Conservation (phyloP, 2,888 invertebrate genomes). For the Drosophila melanosoma region DNA sequence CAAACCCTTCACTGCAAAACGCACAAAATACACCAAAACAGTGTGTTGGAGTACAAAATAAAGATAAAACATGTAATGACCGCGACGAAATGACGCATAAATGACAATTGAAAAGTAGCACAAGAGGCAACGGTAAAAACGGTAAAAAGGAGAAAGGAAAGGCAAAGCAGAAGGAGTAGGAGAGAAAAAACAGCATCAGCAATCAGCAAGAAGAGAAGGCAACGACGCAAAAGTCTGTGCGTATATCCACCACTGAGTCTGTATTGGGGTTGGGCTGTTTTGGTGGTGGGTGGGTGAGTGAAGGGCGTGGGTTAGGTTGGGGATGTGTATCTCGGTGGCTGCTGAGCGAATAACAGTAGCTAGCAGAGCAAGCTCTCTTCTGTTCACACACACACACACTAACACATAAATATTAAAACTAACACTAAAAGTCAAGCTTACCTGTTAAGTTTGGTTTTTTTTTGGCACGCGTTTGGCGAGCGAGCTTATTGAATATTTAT, state of each 20-base stretch:
- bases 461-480: constrained; percentile 65
- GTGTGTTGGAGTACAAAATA: constrained; percentile 29
- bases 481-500: constrained; percentile 67
- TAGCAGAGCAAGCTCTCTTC: constrained; percentile 44
- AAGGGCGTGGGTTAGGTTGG: constrained; percentile 42
- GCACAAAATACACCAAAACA: constrained; percentile 14
- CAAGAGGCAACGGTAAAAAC: constrained; percentile 59
- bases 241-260: constrained; percentile 64
- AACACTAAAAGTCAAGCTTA: constrained; percentile 70
- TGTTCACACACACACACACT: constrained; percentile 34
- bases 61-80: constrained; percentile 59
- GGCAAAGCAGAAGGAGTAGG: constrained; percentile 14
- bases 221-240: constrained; percentile 75
- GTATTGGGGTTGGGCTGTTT: constrained; percentile 22
- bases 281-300: constrained; percentile 27
- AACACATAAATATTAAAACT: constrained; percentile 5
- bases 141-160: constrained; percentile 29
- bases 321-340: constrained; percentile 22
- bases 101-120: constrained; percentile 72
- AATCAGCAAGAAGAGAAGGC: constrained; percentile 30
- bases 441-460: constrained; percentile 60
- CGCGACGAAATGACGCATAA: constrained; percentile 72
- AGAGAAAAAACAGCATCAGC: constrained; percentile 36
- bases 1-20: constrained; percentile 69
- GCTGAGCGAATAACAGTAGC: constrained; percentile 37